Evolutionary conservation across 2,797 vertebrate genomes (phyloP).

Genomic region (Pseudochirops cupreus): DNA sequence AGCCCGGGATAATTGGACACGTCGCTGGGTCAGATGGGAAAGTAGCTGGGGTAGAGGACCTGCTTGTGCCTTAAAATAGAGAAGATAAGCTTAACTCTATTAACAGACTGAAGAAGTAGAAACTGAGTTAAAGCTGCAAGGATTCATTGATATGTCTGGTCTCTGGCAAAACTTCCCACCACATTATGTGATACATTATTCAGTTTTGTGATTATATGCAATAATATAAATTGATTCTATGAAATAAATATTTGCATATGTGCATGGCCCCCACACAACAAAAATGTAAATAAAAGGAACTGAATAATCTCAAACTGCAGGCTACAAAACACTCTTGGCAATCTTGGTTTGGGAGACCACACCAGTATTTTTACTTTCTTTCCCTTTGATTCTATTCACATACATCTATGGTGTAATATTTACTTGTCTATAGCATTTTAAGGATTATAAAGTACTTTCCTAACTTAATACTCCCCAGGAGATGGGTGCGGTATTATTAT

Average conservation of each 20-base stretch:
- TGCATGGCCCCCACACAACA: not conserved
- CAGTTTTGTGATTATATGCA: not conserved
- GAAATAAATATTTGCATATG: not conserved
- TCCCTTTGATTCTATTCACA: not conserved
- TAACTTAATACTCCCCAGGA: not conserved
- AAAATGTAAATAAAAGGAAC: not conserved
- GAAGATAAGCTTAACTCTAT: fast-evolving
- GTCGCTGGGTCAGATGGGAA: constrained; percentile 93
- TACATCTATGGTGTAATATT: not conserved
- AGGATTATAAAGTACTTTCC: not conserved
- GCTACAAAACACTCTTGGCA: not conserved
- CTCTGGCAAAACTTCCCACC: not conserved
- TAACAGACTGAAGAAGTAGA: constrained; percentile 23
- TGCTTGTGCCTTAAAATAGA: constrained; percentile 88
- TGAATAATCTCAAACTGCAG: not conserved
- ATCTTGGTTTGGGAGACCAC: not conserved
- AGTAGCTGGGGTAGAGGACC: constrained; percentile 93
- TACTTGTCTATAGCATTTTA: not conserved
- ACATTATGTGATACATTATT: not conserved
- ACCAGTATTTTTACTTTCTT: not conserved
- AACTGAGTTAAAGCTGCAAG: constrained; percentile 27
- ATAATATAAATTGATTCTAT: not conserved
- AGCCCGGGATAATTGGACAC: constrained; percentile 98
- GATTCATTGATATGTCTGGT: not conserved
- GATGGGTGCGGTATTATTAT: not conserved